Conservation (phyloP, 2,113 vertebrate species). For the Carollia perspicillata region DNA sequence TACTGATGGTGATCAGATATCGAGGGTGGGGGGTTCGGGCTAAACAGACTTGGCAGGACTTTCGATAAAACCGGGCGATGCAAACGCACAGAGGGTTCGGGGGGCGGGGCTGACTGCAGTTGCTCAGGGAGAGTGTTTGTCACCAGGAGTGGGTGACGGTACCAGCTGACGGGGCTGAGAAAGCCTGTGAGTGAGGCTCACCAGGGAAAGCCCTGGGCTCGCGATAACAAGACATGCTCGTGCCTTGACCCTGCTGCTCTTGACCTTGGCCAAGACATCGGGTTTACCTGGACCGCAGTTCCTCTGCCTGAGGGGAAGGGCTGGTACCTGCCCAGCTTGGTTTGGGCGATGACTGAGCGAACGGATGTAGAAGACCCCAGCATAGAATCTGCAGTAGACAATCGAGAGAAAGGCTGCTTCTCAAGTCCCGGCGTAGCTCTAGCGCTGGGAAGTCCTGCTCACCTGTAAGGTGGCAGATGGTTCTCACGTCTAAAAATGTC, state of each 20-base stretch:
- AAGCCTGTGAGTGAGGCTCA: too few species aligned
- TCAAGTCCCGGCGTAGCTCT: background rate
- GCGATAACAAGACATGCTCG: rapidly evolving
- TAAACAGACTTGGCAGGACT: background rate
- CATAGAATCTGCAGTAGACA: background rate
- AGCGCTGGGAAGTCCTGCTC: background rate
- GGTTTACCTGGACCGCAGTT: background rate
- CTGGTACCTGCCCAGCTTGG: background rate
- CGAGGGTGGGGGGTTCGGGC: background rate
- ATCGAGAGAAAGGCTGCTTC: background rate
- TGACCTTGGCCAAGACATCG: background rate
- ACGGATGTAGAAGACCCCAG: background rate
- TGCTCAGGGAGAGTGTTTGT: background rate
- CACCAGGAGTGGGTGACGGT: background rate
- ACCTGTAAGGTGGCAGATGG: background rate
- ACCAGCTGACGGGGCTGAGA: background rate
- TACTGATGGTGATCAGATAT: background rate
- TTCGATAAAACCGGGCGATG: background rate
- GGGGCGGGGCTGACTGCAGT: background rate
- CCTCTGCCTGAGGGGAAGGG: background rate
- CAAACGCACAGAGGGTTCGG: background rate
- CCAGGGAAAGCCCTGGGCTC: background rate
- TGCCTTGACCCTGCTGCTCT: background rate
- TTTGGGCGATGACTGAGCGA: background rate
- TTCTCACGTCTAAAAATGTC: conserved; percentile 13